Conservation (phyloP, 2,797 vertebrate genomes). For the Ctenochaetus hawaiiensis region DNA sequence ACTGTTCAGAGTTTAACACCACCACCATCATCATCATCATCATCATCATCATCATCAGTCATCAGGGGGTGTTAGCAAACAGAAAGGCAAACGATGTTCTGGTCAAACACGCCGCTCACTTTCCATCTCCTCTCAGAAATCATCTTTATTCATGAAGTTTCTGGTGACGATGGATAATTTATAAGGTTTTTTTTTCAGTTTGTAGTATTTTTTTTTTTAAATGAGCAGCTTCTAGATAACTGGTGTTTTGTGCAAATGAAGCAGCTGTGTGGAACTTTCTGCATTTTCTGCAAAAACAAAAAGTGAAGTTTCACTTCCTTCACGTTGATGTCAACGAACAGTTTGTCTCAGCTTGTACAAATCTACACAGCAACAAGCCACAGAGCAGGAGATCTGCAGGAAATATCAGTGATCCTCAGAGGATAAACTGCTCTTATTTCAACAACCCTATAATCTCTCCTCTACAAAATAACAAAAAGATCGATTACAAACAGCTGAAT, state of each 20-base stretch:
- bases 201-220: neutral
- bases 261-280: neutral
- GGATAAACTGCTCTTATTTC: neutral
- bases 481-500: neutral
- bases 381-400: neutral
- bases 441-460: neutral
- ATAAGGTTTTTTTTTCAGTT: neutral
- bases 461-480: neutral
- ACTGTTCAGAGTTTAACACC: constrained; percentile 20
- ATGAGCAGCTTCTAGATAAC: neutral
- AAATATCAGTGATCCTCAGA: neutral
- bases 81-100: neutral
- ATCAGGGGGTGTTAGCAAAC: constrained; percentile 28
- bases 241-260: no score
- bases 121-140: neutral
- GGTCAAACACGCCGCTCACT: neutral
- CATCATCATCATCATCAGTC: neutral
- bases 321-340: neutral
- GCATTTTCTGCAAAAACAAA: neutral
- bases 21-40: constrained; percentile 16
- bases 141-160: constrained; percentile 1
- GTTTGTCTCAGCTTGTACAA: neutral
- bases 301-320: neutral
- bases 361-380: neutral
- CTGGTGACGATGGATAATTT: neutral